These are phyloP conservation scores for Hippolais icterina DNA, from an alignment of 2,113 vertebrate species.

Conservation along the genomic window DNA sequence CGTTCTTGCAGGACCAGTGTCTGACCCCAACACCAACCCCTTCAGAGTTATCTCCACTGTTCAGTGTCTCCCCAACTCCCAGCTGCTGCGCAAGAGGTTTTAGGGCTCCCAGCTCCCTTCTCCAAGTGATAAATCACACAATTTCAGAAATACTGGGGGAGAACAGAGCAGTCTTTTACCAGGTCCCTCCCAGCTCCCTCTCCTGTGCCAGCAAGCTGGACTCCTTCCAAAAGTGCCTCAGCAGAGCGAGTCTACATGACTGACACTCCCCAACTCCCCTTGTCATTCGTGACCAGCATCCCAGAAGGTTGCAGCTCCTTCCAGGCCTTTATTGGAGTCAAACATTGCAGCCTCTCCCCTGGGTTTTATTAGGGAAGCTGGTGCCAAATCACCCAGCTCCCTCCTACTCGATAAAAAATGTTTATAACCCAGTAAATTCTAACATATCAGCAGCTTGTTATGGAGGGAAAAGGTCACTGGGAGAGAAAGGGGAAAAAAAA, in stretches of 20 bases:
- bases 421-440: slow-evolving; percentile 74
- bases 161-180: slow-evolving; percentile 4
- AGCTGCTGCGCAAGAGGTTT: neutral
- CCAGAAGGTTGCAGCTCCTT: neutral
- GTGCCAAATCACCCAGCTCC: slow-evolving; percentile 52
- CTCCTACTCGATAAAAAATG: slow-evolving; percentile 71
- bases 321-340: slow-evolving; percentile 60
- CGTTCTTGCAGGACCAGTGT: neutral
- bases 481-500: neutral
- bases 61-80: neutral
- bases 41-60: neutral
- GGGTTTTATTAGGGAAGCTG: slow-evolving; percentile 63
- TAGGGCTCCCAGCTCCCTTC: neutral
- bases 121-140: neutral
- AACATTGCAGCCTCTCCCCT: slow-evolving; percentile 24
- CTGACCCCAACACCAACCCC: neutral
- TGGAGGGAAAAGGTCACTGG: slow-evolving; percentile 65
- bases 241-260: neutral
- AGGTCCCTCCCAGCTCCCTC: neutral
- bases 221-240: neutral
- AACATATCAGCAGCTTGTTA: slow-evolving; percentile 75
- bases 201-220: neutral
- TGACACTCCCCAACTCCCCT: neutral
- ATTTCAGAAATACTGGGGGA: neutral
- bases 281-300: slow-evolving; percentile 15